Base-by-base conservation (phyloP, 2,888 invertebrate genomes). In the Leptinotarsa haldemani region DNA sequence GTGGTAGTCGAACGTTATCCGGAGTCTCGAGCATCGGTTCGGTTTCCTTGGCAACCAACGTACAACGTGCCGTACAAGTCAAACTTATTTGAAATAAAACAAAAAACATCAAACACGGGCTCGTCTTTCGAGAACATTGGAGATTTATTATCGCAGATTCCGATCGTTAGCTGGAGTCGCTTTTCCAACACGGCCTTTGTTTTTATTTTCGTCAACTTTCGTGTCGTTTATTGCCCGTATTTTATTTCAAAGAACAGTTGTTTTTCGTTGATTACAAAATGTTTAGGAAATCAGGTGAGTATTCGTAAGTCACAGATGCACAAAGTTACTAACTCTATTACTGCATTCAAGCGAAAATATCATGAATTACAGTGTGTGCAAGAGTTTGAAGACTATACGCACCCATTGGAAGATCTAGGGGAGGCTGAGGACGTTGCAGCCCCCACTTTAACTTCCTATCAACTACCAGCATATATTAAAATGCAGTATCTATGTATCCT, bases 31-130 rank as follows among this genome's bases (percentile, higher is more conserved):
- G 71, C 71, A 53, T 71, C 74, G 56, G 30, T 18, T n/a, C 64
- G 65, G 72, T 72, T 72, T 46, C 72, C 72, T 48, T 65, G 69
- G 68, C 68, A 71, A 74, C 74, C 74, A 48, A 47, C 65, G 66
- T 65, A 46, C 65, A 58, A 25, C 18, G 68, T 58, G 40, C 68
- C 64, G 13, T 61, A 61, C 40, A 61, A 61, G 25, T 7, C 61
- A 12, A 30, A 30, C 30, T 30, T 9, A n/a, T 61, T 61, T 61
- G 40, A 61, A 61, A 61, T 61, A 61, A 61, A 40, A 61, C 61
- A n/a, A 61, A 61, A 61, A 40, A 40, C 30, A 61, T 61, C 40
- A 40, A 30, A 61, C 61, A 61, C 61, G 61, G 61, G 61, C 12
- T 61, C 40, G 61, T 61, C 61, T n/a, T 40, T 61, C 61, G 61